Base-by-base conservation (phyloP, 2,888 invertebrate species). In the Oeneis ivallda region DNA sequence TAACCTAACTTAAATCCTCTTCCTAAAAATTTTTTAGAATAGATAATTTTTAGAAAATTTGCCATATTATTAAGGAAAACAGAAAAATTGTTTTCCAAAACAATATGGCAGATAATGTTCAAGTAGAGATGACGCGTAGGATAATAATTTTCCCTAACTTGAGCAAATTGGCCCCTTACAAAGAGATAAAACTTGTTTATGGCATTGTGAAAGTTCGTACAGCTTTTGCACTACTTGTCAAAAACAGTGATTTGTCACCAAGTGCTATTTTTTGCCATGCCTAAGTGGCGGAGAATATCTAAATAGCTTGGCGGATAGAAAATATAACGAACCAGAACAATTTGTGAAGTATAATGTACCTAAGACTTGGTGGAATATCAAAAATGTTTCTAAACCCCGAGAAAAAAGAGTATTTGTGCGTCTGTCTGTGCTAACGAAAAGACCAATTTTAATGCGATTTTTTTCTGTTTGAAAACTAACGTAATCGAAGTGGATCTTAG, bases 131-230 rank as follows among this genome's bases (percentile, higher is more conserved):
- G 52, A 61, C 19, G 39, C 41, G 41, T 41, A 52, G 41, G 50
- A 61, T 52, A 61, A 61, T 52, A 60, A 61, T 61, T 61, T 26
- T n/a, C 41, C 59, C n/a, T 52, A 61, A 61, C 52, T 61, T 52
- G 37, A 52, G 50, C 39, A 61, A 61, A 61, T 61, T 61, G 61
- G 61, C 61, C 39, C 39, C 61, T 61, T 32, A 61, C 61, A 61
- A 61, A 61, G 50, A 60, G 60, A 60, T 60, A 61, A 52, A 61
- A 61, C 61, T 61, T 61, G 61, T 61, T 60, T 61, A 61, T 52
- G 61, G 52, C 37, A 61, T 61, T 61, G 61, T 61, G 52, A 50
- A 61, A 61, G 52, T 61, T 61, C 32, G 61, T 15, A n/a, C 50
- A 26, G 61, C 50, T 61, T 61, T 49, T 41, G 50, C 15, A n/a